Evolutionary conservation across 2,113 vertebrate genomes (phyloP), one percentile per base, ranked within the genome.

Genomic region (Sinocyclocheilus anshuiensis): DNA sequence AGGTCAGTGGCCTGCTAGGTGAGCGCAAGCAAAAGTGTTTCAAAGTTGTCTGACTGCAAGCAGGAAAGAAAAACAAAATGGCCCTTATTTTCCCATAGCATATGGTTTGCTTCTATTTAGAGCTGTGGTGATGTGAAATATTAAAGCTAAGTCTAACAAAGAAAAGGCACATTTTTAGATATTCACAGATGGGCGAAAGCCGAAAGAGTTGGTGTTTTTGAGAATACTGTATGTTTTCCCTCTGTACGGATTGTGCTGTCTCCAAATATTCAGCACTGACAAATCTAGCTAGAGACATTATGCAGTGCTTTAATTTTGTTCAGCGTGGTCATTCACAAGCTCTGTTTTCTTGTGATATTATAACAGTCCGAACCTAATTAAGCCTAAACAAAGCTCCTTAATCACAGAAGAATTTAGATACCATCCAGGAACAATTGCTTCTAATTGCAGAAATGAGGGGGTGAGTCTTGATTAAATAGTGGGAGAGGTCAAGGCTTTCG

Each of bases 301-400:
- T 10, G 61, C 42, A 67, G 36, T 45, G 20, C 33, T 71, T 69
- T 50, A 2, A 3, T 20, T 39, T 76, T 57, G 15, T 72, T 33
- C 20, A n/a, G 15, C 11, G 1, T 45, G 24, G 15, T 59, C 12
- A 69, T 57, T 72, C 69, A 71, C 84, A 42, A 77, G 33, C 59
- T 24, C 6, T 75, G 9, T 87, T 83, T 57, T 83, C 57, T 59
- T 29, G 3, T 69, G 36, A 77, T 61, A 79, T 79, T 39, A 42
- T 53, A 77, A 67, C 26, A 57, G 57, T 50, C 12, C 9, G 20
- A 36, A 24, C 39, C 50, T 78, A 69, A 87, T 76, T 84, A n/a
- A 85, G 53, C 65, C 22, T 86, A 93, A 92, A 93, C 92, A 93
- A 85, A 77, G 26, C 86, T 81, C 26, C 24, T 69, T 72, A 92